These are phyloP conservation scores for Sinonovacula constricta DNA, from an alignment of 1,140 invertebrate genomes.

Conservation along the genomic window DNA sequence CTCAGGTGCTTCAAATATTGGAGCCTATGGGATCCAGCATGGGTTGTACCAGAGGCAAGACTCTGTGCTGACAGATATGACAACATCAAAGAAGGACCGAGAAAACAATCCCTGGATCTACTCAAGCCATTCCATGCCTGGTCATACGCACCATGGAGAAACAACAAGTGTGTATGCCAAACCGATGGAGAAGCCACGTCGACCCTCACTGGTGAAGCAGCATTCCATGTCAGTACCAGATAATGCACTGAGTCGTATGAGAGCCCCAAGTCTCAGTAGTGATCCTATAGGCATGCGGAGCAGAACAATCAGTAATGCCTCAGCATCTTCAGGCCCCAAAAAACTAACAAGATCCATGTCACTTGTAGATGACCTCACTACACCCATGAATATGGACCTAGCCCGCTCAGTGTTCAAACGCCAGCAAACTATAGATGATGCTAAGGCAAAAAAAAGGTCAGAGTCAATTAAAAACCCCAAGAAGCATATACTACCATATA, in stretches of 20 bases:
- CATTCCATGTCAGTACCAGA: constrained; percentile 8
- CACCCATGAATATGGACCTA: constrained; percentile 39
- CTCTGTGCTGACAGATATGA: constrained; percentile 39
- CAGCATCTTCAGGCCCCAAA: constrained; percentile 1
- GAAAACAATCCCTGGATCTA: constrained; percentile 25
- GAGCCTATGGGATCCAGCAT: constrained; percentile 4
- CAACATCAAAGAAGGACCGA: constrained; percentile 22
- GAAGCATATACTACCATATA: background rate
- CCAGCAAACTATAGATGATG: constrained; percentile 41
- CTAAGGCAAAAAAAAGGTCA: constrained; percentile 23
- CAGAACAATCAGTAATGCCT: constrained; percentile 23
- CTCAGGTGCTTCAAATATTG: background rate
- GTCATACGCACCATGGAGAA: background rate
- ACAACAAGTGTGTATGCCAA: background rate
- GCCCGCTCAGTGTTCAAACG: constrained; percentile 6
- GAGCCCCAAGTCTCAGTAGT: constrained; percentile 40
- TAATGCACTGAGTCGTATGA: background rate
- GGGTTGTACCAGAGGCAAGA: constrained; percentile 19
- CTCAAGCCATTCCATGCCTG: constrained; percentile 29
- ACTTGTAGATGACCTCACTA: constrained; percentile 24
- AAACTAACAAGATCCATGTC: constrained; percentile 25
- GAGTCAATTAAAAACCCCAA: background rate
- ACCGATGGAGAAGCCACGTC: constrained; percentile 3
- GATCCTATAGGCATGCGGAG: constrained; percentile 38
- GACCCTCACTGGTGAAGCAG: constrained; percentile 7